Conservation (phyloP, 2,797 vertebrate genomes). For the Sylvilagus floridanus region DNA sequence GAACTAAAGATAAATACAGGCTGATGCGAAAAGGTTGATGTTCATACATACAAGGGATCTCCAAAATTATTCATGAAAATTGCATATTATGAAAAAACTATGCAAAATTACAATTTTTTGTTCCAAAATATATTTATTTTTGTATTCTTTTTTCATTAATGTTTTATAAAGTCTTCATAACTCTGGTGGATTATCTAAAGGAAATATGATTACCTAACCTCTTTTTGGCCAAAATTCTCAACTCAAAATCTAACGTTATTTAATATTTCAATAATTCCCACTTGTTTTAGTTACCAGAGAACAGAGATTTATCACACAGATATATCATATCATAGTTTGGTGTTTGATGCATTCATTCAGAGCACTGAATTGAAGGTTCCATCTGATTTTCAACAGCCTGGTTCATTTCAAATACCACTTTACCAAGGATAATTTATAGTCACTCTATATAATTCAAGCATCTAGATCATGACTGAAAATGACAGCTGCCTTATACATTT, state of each 20-base stretch:
- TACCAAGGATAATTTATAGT: neutral
- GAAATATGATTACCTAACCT: neutral
- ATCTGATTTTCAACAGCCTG: neutral
- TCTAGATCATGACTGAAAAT: neutral
- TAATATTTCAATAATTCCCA: slow-evolving; percentile 22
- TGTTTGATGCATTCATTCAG: neutral
- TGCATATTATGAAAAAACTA: no score
- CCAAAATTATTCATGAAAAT: no score
- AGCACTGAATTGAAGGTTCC: neutral
- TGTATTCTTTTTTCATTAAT: no score
- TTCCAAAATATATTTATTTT: no score
- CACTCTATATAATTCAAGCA: neutral
- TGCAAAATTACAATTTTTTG: no score
- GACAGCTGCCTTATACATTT: neutral
- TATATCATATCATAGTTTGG: neutral
- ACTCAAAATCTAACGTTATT: slow-evolving; percentile 14
- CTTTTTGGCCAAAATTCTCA: neutral
- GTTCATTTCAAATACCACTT: neutral
- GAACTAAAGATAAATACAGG: no score
- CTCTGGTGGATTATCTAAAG: neutral
- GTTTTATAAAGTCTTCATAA: no score
- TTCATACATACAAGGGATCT: no score
- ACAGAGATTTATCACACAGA: neutral
- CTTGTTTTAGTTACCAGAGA: neutral
- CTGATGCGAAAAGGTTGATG: no score